phyloP scores from a whole-genome alignment of 1,140 invertebrate genomes.

The Zaprionus gabonicus region DNA sequence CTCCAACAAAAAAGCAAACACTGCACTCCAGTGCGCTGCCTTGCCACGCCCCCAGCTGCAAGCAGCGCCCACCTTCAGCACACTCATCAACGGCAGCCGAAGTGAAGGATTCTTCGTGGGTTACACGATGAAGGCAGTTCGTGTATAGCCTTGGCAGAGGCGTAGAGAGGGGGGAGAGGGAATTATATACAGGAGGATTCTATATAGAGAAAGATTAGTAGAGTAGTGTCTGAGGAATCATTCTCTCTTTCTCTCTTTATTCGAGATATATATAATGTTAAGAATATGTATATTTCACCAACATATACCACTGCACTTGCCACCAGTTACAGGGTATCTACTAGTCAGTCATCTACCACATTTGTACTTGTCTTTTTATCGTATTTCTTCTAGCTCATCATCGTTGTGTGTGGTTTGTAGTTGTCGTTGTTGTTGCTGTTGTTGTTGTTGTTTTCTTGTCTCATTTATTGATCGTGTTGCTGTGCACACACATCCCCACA shows the following conservation, averaged over 20 bases:
- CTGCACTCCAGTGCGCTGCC: conserved; percentile 30
- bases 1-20: conserved; percentile 60
- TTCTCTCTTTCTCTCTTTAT: no score
- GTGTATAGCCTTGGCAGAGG: no score
- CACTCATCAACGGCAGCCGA: conserved; percentile 25
- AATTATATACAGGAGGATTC: no score
- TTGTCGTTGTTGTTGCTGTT: conserved; percentile 57
- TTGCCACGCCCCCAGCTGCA: conserved; percentile 45
- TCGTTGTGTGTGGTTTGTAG: conserved; percentile 73
- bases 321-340: conserved; percentile 35
- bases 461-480: conserved; percentile 82
- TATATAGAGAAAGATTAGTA: no score
- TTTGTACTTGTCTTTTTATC: conserved; percentile 61
- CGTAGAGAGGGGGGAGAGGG: no score
- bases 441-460: conserved; percentile 69
- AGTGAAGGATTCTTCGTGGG: conserved; percentile 53
- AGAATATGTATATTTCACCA: no score
- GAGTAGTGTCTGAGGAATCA: no score
- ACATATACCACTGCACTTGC: neutral
- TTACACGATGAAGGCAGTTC: conserved; percentile 3
- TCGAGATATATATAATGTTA: no score
- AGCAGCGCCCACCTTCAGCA: conserved; percentile 37
- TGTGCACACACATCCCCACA: conserved; percentile 57
- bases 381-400: conserved; percentile 75
- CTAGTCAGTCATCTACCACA: neutral